phyloP scores from a whole-genome alignment of 2,888 invertebrate genomes.

The Hofmannophila pseudospretella region DNA sequence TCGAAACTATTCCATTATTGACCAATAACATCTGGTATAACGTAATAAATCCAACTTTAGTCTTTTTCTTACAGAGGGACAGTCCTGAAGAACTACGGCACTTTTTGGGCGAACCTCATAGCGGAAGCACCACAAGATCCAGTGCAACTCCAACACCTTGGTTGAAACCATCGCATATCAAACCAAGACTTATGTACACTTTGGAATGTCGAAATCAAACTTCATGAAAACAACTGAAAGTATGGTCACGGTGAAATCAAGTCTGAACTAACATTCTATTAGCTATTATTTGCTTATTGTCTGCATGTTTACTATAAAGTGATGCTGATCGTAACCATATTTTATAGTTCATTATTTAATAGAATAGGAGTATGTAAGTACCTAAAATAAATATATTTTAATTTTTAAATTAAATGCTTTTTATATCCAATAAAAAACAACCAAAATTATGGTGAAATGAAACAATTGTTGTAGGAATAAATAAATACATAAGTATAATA shows the following conservation, averaged over 20 bases:
- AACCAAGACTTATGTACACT: too few species aligned
- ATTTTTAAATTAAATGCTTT: background rate
- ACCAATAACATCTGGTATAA: too few species aligned
- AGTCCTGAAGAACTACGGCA: conserved; percentile 84
- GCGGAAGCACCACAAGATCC: conserved; percentile 73
- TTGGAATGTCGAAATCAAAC: too few species aligned
- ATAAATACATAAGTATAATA: conserved; percentile 37
- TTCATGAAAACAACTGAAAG: too few species aligned
- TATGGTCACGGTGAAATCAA: too few species aligned
- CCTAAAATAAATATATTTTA: background rate
- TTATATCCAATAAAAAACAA: background rate
- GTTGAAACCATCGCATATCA: conserved; percentile 15
- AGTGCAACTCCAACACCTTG: conserved; percentile 50
- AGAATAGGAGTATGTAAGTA: background rate
- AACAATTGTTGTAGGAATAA: conserved; percentile 21
- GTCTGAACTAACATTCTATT: too few species aligned
- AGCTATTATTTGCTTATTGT: too few species aligned
- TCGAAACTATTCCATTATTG: too few species aligned
- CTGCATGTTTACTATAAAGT: too few species aligned
- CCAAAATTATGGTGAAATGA: conserved; percentile 19
- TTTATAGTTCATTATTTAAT: too few species aligned
- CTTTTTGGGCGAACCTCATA: conserved; percentile 85
- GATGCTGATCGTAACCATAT: too few species aligned
- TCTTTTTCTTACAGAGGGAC: conserved; percentile 80
- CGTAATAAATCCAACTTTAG: background rate